Percentiles rank a stretch among this genome's conserved stretches.
These are phyloP conservation scores for Astropecten irregularis DNA, from an alignment of 53 echinoderm and acorn worm species.

Conservation along the genomic window DNA sequence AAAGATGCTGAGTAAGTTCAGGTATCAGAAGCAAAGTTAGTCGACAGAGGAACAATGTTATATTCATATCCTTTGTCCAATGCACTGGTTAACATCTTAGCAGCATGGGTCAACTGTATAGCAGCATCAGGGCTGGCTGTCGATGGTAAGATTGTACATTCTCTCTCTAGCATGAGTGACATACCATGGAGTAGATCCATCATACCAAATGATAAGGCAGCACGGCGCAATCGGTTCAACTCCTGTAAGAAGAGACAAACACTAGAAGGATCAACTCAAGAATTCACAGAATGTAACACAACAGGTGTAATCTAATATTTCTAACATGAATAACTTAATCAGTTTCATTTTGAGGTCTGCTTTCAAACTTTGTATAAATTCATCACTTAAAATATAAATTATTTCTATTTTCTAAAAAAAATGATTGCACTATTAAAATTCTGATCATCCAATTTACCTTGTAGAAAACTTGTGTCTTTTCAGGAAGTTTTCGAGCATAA, in stretches of 20 bases:
- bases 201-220: slow-evolving; percentile 88
- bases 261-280: too few relatives aligned
- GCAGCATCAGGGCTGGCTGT: slow-evolving; percentile 94
- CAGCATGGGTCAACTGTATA: slow-evolving; percentile 96
- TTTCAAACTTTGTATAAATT: too few relatives aligned
- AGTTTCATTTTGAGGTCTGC: too few relatives aligned
- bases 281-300: too few relatives aligned
- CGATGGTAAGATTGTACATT: slow-evolving; percentile 89
- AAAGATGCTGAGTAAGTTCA: too few relatives aligned
- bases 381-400: too few relatives aligned
- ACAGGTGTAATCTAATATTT: too few relatives aligned
- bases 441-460: too few relatives aligned
- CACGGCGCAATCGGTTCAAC: slow-evolving; percentile 88
- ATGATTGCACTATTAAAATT: too few relatives aligned
- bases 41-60: slow-evolving; percentile 79
- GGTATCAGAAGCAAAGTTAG: slow-evolving; percentile 84
- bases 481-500: slow-evolving; percentile 93
- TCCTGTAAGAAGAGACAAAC: slow-evolving; percentile 62
- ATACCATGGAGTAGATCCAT: slow-evolving; percentile 83
- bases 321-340: neutral
- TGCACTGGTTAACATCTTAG: slow-evolving; percentile 77
- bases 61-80: slow-evolving; percentile 76
- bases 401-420: too few relatives aligned
- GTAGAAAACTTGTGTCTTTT: slow-evolving; percentile 93
- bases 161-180: slow-evolving; percentile 87